Base-by-base conservation (phyloP, 2,797 vertebrate genomes). In the Lindbergichthys nudifrons region DNA sequence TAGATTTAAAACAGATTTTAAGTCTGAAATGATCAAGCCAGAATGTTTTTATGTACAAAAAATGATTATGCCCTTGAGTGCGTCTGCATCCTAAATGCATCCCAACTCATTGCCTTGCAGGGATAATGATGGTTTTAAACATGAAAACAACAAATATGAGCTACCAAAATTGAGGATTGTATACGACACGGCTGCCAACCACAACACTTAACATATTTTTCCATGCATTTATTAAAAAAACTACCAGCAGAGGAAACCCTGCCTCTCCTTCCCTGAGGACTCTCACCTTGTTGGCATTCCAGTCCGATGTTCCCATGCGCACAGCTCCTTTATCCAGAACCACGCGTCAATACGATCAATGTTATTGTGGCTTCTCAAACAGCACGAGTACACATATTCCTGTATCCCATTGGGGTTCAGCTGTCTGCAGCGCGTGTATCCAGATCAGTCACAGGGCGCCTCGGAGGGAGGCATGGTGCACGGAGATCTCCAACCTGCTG, bases 221-320 rank as follows among this genome's bases (percentile, higher is more conserved):
- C 36, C 48, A 58, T 19, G n/a, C 53, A 60, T 30, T 59, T 64
- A 42, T 0, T 16, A 36, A 46, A 54, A 26, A 75, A 75, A 71
- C 32, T 43, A 58, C 41, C 58, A 84, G 51, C 54, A 67, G 62
- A 54, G 58, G 52, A 52, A 32, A 76, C 5, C 5, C 32, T 65
- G 39, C 45, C n/a, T 69, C 64, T 21, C n/a, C 23, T 42, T 4
- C 19, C 26, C 50, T 12, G 11, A 3, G 61, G 65, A 45, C 3
- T 78, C 93, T 94, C 92, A 95, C 95, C 95, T 95, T 85, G 87
- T 92, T 91, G 82, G 79, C 83, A 90, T 93, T 81, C 85, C 86
- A 77, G 79, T 77, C 86, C 61, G 71, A 65, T 63, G 78, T 86
- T 85, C 80, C 77, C 76, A 64, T 77, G 83, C 82, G 88, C 85